Percentiles rank a stretch among this genome's conserved stretches.
Evolutionary conservation across 2,888 invertebrate genomes (phyloP).

Genomic region (Heliconius aoede): DNA sequence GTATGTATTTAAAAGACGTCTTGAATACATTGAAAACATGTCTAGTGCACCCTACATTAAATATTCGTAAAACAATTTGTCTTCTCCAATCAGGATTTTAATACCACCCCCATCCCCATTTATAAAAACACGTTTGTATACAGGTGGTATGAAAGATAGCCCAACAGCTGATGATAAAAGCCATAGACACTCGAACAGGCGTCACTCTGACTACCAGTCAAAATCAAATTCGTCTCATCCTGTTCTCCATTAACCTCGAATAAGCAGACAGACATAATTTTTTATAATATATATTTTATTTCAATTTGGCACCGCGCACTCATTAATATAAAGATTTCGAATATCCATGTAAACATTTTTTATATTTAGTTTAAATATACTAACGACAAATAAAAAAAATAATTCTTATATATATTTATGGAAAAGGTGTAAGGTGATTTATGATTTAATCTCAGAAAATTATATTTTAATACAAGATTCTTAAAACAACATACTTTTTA

Average conservation of each 20-base stretch:
- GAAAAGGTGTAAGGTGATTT: too few relatives aligned
- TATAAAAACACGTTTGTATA: neutral
- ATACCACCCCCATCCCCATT: neutral
- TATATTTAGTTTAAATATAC: neutral
- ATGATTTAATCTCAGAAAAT: too few relatives aligned
- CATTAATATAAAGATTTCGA: neutral
- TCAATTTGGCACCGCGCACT: neutral
- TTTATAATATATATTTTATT: neutral
- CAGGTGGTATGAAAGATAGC: neutral
- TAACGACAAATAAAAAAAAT: neutral
- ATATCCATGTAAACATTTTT: neutral
- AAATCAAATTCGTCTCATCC: constrained; percentile 7
- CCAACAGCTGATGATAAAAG: neutral
- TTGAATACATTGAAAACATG: too few relatives aligned
- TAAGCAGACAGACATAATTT: neutral
- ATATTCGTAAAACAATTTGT: too few relatives aligned
- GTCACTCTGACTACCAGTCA: constrained; percentile 1
- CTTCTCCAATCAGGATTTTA: too few relatives aligned
- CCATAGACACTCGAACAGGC: neutral
- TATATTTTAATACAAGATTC: too few relatives aligned
- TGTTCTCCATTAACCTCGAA: constrained; percentile 4
- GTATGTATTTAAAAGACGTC: too few relatives aligned
- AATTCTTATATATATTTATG: too few relatives aligned
- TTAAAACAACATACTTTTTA: too few relatives aligned
- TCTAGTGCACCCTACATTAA: too few relatives aligned